Evolutionary conservation across 1,140 invertebrate genomes (phyloP), one percentile per base, ranked within the genome.

Genomic region (Nymphalis io): DNA sequence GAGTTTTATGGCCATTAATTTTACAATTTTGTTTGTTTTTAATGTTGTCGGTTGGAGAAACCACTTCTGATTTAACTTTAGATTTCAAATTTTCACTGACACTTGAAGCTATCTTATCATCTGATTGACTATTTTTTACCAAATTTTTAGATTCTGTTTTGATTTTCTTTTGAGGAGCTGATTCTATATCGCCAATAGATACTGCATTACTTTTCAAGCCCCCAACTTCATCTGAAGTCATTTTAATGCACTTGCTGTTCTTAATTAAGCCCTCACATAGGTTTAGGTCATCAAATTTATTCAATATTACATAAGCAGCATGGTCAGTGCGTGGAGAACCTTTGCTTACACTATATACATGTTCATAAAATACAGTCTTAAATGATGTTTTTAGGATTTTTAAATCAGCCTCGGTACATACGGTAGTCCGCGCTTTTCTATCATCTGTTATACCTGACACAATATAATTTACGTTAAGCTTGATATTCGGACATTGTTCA

Each of bases 341-440:
- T 70, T 81, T 81, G 33, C 71, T 73, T 39, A 88, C 76, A 70
- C 88, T 87, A 55, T 92, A 92, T 57, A 92, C 71, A 67, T 92
- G 89, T 67, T 82, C 70, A 63, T 79, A 92, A 73, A 85, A 87
- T 68, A 90, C 63, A 15, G 33, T 71, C 58, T 80, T 84, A 5
- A 87, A 82, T 3, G 65, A 67, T 12, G 79, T 67, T 61, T 73
- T 81, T n/a, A 80, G 1, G 12, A 61, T 42, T 0, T 72, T 46
- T 58, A 90, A 63, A 16, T 90, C 80, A 38, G 62, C 40, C 72
- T 85, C 84, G n/a, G 78, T 60, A 48, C 83, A 87, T 40, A 90
- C 78, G n/a, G 64, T 78, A 33, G 80, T 80, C 39, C 59, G 73
- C n/a, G 79, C 85, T 39, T 74, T 82, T 60, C 85, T 81, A 23